Base-by-base conservation (phyloP, 2,888 invertebrate species). In the Calliopum simillimum region DNA sequence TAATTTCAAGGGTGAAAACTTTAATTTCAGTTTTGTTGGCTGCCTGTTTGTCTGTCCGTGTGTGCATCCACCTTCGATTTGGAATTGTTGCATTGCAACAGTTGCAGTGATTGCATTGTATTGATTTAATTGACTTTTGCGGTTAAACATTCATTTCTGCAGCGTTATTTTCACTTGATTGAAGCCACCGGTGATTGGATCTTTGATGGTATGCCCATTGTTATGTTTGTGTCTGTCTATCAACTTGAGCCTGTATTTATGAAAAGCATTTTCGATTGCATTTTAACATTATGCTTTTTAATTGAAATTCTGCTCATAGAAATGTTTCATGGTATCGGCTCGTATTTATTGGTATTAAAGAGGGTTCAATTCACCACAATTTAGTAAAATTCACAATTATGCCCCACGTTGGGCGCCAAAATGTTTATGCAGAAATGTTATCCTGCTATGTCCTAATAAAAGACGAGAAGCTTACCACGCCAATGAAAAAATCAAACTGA, bases 51-150 rank as follows among this genome's bases (percentile, higher is more conserved):
- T 33, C 33, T 16, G 4, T 19, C 6, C 13, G 41, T n/a, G 41
- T 58, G 11, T 13, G 33, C 16, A 41, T n/a, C 16, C 58, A 13
- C 11, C 59, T n/a, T 13, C 59, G 12, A 6, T 25, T 8, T 25
- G 4, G 14, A 19, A 41, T 59, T 11, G 41, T 8, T 41, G 19
- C 5, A 41, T 19, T 19, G 43, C 33, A n/a, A 11, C 41, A 33
- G 43, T 14, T 43, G 43, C 41, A 16, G 61, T 33, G 44, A 56
- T 61, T 61, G 21, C 61, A 46, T 61, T 61, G 61, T 19, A 61
- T 46, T 61, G 61, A 61, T 61, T 61, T 46, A 61, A 61, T 61
- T 61, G 61, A 61, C 13, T 61, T 61, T 61, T 61, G 44, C 23
- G 44, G 61, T 41, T 44, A 21, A 58, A 14, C 44, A 46, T 61